These are phyloP conservation scores for Melanerpes aurifrons DNA, from an alignment of 2,113 vertebrate genomes.

Conservation along the genomic window DNA sequence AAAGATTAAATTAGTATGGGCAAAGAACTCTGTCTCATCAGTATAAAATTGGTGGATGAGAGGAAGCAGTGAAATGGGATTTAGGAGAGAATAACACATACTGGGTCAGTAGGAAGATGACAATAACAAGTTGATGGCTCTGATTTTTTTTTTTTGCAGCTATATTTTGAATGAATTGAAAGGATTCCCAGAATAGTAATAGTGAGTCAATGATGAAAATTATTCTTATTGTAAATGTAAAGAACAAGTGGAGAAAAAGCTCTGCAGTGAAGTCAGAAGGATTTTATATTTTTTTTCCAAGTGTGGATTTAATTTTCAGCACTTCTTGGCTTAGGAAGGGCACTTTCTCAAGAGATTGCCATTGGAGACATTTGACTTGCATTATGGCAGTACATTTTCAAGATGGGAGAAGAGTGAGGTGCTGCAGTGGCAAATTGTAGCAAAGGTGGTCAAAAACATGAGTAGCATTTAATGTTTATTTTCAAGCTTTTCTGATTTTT, in stretches of 20 bases:
- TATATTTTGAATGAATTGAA: conserved; percentile 30
- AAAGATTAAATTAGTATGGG: background rate
- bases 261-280: background rate
- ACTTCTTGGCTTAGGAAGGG: background rate
- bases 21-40: background rate
- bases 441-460: background rate
- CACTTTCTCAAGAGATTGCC: background rate
- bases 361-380: background rate
- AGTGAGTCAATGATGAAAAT: conserved; percentile 53
- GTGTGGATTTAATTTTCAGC: conserved; percentile 10
- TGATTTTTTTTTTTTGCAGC: background rate
- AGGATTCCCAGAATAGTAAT: conserved; percentile 35
- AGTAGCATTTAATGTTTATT: background rate
- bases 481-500: background rate
- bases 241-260: conserved; percentile 1
- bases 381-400: background rate
- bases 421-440: background rate
- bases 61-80: background rate
- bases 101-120: background rate
- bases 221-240: conserved; percentile 46
- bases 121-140: conserved; percentile 29
- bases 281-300: background rate
- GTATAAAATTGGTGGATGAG: background rate
- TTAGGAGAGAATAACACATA: background rate
- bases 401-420: background rate